Percentiles rank a stretch among this genome's conserved stretches.
Conservation (phyloP, 1,140 invertebrate species). For the Dryas iulia region DNA sequence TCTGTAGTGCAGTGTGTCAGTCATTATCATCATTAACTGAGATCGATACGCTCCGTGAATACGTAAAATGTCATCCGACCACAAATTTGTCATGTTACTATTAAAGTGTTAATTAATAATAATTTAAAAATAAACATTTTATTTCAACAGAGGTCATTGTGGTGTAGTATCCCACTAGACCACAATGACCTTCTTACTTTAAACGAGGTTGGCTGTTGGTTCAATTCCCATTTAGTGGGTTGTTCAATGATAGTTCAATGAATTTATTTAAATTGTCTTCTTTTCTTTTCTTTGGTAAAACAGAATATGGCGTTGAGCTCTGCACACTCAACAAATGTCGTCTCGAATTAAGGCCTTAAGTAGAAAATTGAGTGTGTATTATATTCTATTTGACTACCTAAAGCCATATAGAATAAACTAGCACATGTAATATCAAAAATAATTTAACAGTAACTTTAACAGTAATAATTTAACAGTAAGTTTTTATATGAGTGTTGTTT, state of each 20-base stretch:
- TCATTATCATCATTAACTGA: conserved; percentile 29
- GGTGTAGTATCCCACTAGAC: background rate
- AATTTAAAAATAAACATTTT: background rate
- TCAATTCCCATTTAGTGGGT: background rate
- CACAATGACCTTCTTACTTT: background rate
- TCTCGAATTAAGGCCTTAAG: no score
- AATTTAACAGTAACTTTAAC: no score
- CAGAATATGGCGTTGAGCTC: background rate
- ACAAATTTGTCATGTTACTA: conserved; percentile 10
- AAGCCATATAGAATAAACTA: no score
- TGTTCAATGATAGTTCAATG: no score
- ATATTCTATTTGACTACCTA: no score
- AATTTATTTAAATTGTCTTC: no score
- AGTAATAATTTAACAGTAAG: no score
- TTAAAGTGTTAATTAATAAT: background rate
- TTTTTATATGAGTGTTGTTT: no score
- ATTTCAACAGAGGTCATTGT: background rate
- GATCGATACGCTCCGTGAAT: conserved; percentile 14
- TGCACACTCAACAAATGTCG: background rate
- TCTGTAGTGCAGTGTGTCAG: conserved; percentile 19
- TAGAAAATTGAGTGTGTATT: no score
- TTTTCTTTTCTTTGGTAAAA: background rate
- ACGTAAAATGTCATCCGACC: conserved; percentile 15
- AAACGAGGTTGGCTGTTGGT: background rate
- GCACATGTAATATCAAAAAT: no score